phyloP scores from a whole-genome alignment of 2,113 vertebrate species.

The Machaerirhynchus nigripectus region DNA sequence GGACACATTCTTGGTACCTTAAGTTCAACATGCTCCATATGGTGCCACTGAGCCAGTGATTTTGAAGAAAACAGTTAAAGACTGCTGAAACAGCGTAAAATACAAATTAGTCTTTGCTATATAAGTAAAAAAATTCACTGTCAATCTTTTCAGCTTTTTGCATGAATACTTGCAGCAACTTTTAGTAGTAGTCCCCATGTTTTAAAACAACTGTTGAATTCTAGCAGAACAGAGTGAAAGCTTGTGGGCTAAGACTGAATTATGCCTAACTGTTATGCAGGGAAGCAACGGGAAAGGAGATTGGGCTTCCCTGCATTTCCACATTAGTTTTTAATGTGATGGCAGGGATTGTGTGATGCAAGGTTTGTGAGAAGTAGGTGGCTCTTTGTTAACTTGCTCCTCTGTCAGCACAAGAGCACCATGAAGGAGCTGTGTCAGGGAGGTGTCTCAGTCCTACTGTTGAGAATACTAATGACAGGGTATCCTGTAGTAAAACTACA shows the following conservation, averaged over 20 bases:
- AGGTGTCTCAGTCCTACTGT: not conserved
- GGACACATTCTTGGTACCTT: slow-evolving; percentile 72
- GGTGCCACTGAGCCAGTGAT: slow-evolving; percentile 71
- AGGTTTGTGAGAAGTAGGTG: not conserved
- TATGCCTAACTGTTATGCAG: not conserved
- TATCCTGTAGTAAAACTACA: not conserved
- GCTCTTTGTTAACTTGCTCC: not conserved
- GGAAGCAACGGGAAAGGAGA: not conserved
- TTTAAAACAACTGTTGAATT: slow-evolving; percentile 44
- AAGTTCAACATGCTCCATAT: slow-evolving; percentile 74
- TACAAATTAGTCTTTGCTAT: slow-evolving; percentile 63
- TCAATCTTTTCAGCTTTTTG: slow-evolving; percentile 58
- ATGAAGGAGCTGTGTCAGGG: not conserved
- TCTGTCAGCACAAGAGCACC: not conserved
- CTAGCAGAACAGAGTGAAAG: not conserved
- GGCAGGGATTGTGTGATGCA: not conserved
- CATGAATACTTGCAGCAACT: slow-evolving; percentile 46
- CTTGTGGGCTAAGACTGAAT: not conserved
- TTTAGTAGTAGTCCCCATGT: slow-evolving; percentile 7
- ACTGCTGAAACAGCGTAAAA: slow-evolving; percentile 69
- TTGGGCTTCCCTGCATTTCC: not conserved
- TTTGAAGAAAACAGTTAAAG: slow-evolving; percentile 70
- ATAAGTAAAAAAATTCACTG: slow-evolving; percentile 50
- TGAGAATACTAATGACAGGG: not conserved
- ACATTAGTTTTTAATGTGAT: not conserved